Evolutionary conservation across 2,888 invertebrate genomes (phyloP), one percentile per base, ranked within the genome.

Genomic region (Epistrophe eligans): DNA sequence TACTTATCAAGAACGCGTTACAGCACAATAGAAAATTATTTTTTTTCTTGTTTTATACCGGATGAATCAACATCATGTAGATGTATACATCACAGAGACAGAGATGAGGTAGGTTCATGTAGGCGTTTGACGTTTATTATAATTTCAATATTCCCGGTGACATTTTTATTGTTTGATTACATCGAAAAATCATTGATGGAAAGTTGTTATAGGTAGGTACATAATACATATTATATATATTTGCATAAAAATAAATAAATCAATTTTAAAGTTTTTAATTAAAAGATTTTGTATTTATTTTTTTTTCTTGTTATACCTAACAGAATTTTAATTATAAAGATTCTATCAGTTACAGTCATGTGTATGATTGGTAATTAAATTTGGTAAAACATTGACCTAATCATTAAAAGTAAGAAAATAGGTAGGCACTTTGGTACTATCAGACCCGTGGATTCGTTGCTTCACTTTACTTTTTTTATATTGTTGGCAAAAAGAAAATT

Each of bases 111-210:
- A 73, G 84, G 71, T 76, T 15, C 24, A 15, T 74, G 82, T 87
- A 87, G 87, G 87, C 83, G 82, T 72, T 82, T 52, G 76, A 73
- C 38, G 35, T 71, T 83, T 79, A 52, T 70, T 81, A 43, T 64
- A 32, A 48, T 43, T 62, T 62, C 15, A 35, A 50, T 67, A 67
- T 35, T 28, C 40, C n/a, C 57, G 55, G 81, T 81, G 85, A 85
- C 85, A 84, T 50, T 81, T 80, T 71, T 58, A 38, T 67, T 73
- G 45, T 52, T 57, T 64, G 73, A 73, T 79, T 70, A 70, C 70
- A 70, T 70, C 70, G 24, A 50, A 38, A 15, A 10, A 60, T 52
- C 48, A 24, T 15, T n/a, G 60, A 24, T 43, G 4, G 62, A 62
- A 24, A 62, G 13, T 13, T 15, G 38, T 17, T 19, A 19, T 35